Evolutionary conservation across 2,113 vertebrate genomes (phyloP).

Genomic region (Dicentrarchus labrax): DNA sequence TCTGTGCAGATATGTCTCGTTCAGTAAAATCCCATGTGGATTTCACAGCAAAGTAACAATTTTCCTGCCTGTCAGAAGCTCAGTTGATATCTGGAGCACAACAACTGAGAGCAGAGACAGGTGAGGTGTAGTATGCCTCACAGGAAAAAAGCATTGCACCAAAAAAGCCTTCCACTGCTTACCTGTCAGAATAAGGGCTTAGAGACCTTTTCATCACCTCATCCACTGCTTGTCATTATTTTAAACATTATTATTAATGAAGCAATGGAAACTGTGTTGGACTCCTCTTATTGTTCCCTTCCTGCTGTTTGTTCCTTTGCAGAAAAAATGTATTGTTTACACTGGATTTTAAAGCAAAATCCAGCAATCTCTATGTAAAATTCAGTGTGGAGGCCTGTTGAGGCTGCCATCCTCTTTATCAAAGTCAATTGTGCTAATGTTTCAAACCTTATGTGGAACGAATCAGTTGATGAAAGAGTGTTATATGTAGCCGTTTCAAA

Average conservation of each 20-base stretch:
- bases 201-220: neutral
- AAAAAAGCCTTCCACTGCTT: constrained; percentile 12
- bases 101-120: constrained; percentile 27
- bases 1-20: constrained; percentile 13
- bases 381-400: neutral
- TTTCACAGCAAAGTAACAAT: constrained; percentile 44
- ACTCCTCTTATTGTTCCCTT: neutral
- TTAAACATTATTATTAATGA: neutral
- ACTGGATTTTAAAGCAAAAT: neutral
- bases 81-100: constrained; percentile 47
- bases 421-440: neutral
- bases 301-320: neutral
- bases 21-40: constrained; percentile 23
- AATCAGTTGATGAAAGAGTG: neutral
- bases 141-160: constrained; percentile 6
- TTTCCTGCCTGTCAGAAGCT: constrained; percentile 43
- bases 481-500: neutral
- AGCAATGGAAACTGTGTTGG: neutral
- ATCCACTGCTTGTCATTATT: neutral
- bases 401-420: neutral
- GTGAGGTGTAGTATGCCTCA: neutral
- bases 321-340: neutral
- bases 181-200: neutral
- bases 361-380: neutral
- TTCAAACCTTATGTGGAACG: neutral